phyloP scores from a whole-genome alignment of 2,113 vertebrate genomes.

The Myxocyprinus asiaticus region DNA sequence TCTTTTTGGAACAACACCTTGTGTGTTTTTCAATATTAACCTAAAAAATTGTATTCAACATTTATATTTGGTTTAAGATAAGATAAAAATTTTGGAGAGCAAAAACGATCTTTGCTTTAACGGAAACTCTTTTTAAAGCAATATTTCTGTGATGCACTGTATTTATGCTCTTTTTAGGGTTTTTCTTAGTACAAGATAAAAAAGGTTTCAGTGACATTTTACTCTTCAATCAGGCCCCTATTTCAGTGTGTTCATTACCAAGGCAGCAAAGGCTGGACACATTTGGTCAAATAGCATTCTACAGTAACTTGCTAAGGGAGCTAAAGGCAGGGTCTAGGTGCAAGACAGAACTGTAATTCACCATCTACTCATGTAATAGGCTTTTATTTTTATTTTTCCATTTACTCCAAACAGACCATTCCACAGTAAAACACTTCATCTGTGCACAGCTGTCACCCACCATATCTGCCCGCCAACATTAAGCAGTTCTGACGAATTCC shows the following conservation, averaged over 20 bases:
- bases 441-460: slow-evolving; percentile 55
- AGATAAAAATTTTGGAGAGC: not conserved
- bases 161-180: not conserved
- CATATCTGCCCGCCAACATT: slow-evolving; percentile 62
- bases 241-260: slow-evolving; percentile 55
- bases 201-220: too few species aligned
- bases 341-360: slow-evolving; percentile 74
- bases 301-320: slow-evolving; percentile 69
- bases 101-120: not conserved
- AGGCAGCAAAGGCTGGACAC: slow-evolving; percentile 50
- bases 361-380: slow-evolving; percentile 68
- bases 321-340: slow-evolving; percentile 56
- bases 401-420: slow-evolving; percentile 67
- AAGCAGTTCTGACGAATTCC: slow-evolving; percentile 63
- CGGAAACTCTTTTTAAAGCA: not conserved
- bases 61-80: not conserved
- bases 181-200: not conserved
- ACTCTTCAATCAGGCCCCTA: slow-evolving; percentile 24
- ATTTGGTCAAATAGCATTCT: slow-evolving; percentile 57
- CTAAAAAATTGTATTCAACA: slow-evolving; percentile 55
- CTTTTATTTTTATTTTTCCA: slow-evolving; percentile 71
- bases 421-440: slow-evolving; percentile 66
- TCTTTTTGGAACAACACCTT: slow-evolving; percentile 48
- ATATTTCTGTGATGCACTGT: not conserved
- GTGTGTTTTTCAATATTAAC: slow-evolving; percentile 48